phyloP scores from a whole-genome alignment of 2,113 vertebrate genomes.

The Amblyornis subalaris region DNA sequence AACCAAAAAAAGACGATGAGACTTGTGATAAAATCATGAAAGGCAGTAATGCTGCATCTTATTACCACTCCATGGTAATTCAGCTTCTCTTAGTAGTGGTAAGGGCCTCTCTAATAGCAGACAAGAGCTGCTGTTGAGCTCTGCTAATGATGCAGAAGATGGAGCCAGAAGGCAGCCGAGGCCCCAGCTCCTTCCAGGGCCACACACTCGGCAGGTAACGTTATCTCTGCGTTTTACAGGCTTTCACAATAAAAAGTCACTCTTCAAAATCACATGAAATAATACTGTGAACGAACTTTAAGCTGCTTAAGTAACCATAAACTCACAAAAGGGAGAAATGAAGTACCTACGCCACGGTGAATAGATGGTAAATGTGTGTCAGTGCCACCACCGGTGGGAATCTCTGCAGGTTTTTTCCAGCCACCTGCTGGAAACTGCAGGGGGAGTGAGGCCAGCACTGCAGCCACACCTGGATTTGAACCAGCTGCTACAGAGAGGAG shows the following conservation, averaged over 20 bases:
- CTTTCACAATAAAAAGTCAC: background rate
- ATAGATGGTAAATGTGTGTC: background rate
- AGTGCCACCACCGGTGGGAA: background rate
- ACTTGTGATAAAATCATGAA: constrained; percentile 20
- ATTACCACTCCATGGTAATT: constrained; percentile 16
- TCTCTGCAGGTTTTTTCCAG: background rate
- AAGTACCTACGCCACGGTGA: background rate
- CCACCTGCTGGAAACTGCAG: background rate
- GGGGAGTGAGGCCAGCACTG: background rate
- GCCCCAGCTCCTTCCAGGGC: background rate
- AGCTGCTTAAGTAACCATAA: background rate
- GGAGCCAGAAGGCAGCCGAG: background rate
- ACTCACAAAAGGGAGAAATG: background rate
- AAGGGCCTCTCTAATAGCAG: background rate
- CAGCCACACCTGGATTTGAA: background rate
- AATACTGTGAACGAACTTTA: background rate
- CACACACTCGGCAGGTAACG: background rate
- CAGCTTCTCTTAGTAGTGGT: constrained; percentile 10
- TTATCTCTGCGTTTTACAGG: background rate
- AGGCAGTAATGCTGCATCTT: background rate
- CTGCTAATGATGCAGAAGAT: background rate
- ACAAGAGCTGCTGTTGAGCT: background rate
- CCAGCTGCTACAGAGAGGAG: background rate
- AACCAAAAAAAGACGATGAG: background rate
- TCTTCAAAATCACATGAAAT: background rate